Evolutionary conservation across 2,888 invertebrate genomes (phyloP), one percentile per base, ranked within the genome.

Genomic region (Parapristionchus giblindavisi): DNA sequence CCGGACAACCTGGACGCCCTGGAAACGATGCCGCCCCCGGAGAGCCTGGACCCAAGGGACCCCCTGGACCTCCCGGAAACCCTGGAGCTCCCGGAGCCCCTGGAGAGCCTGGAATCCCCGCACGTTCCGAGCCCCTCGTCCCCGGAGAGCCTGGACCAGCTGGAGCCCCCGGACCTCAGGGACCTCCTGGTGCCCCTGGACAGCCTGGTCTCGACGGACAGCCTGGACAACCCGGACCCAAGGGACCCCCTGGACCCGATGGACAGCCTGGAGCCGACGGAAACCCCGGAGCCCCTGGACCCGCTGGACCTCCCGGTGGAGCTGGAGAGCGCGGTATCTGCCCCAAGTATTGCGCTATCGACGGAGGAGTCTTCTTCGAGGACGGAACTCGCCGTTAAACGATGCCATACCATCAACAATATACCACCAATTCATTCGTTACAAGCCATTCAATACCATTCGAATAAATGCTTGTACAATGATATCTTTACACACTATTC

Each of bases 351-450:
- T 81, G 81, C 77, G 81, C 81, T 76, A 79, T 82, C 80, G 81
- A 81, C 72, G 81, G 81, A 54, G 81, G 81, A 75, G 81, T 81
- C 71, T 81, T 81, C 82, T 81, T 81, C 81, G 81, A 81, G 77
- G 81, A 81, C 77, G 81, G 81, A 72, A 81, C 82, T 74, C 76
- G 76, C 74, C 76, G 76, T 74, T 76, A 76, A 76, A 36, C 43
- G 38, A 34, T 40, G 11, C 27, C n/a, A n/a, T n/a, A n/a, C n/a
- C n/a, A n/a, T n/a, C n/a, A 1, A n/a, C 52, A 51, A 3, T 11
- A 65, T 27, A 27, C 3, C 27, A 21, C 29, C 21, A 65, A 43
- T 32, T 40, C 43, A 65, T n/a, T n/a, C n/a, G n/a, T n/a, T 51
- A 52, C 8, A 8, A 14, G 54, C 24, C 68, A 52, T 68, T 68